Evolutionary conservation across 2,888 invertebrate species (phyloP).

Genomic region (Ochropleura leucogaster): DNA sequence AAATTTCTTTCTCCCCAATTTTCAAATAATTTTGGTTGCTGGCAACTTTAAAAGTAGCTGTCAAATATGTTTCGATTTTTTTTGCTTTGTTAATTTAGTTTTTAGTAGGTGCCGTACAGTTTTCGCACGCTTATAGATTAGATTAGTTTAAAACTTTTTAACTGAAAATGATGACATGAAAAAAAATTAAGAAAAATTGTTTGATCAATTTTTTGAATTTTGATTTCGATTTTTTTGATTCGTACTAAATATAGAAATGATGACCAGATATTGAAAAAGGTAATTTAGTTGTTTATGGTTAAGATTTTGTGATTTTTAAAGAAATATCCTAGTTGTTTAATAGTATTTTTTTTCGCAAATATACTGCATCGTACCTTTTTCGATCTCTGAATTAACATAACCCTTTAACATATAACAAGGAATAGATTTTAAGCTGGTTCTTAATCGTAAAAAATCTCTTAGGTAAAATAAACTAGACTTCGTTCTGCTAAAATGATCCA

Average conservation of each 20-base stretch:
- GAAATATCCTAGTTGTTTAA: not conserved
- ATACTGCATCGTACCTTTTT: not conserved
- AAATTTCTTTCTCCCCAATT: not conserved
- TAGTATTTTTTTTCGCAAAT: not conserved
- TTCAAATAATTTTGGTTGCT: not conserved
- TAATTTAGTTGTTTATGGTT: not conserved
- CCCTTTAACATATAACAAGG: not conserved
- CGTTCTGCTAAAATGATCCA: not conserved
- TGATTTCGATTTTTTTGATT: not conserved
- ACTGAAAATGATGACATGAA: not conserved
- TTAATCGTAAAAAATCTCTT: slow-evolving; percentile 1
- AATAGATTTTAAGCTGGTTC: slow-evolving; percentile 30
- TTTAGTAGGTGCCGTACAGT: not conserved
- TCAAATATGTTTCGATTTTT: not conserved
- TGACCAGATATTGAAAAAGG: not conserved
- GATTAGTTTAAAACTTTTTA: not conserved
- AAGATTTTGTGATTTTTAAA: not conserved
- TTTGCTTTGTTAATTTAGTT: not conserved
- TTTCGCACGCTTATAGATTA: not conserved
- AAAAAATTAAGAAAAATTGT: not conserved
- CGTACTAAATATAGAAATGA: slow-evolving; percentile 4
- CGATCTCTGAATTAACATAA: not conserved
- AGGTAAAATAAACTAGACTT: not conserved
- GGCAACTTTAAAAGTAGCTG: slow-evolving; percentile 3
- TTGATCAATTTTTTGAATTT: not conserved